phyloP scores from a whole-genome alignment of 2,888 invertebrate species.

The Papilio protenor region DNA sequence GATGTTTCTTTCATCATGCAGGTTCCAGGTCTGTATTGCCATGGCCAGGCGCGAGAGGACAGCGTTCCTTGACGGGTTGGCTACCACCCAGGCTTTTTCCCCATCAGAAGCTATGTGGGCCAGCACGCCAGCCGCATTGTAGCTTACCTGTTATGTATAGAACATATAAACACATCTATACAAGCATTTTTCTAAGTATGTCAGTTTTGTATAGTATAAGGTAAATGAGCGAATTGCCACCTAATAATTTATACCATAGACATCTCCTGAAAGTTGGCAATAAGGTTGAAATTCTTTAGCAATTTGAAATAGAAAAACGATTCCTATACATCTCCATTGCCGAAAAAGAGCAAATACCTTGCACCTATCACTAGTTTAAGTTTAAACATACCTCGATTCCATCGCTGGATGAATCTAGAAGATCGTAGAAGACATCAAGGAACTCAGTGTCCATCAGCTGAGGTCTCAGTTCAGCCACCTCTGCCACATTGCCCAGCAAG shows the following conservation, averaged over 20 bases:
- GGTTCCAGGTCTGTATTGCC: slow-evolving; percentile 95
- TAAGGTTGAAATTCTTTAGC: not conserved
- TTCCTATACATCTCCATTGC: not conserved
- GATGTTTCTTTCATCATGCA: slow-evolving; percentile 94
- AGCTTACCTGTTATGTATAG: slow-evolving; percentile 87
- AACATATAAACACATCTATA: not conserved
- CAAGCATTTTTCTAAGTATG: not conserved
- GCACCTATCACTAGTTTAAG: slow-evolving; percentile 1
- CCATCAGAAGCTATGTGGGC: slow-evolving; percentile 98
- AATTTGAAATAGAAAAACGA: not conserved
- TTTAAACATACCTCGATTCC: slow-evolving; percentile 92
- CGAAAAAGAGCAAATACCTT: not conserved
- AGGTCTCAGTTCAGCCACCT: slow-evolving; percentile 92
- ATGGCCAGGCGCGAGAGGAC: slow-evolving; percentile 90
- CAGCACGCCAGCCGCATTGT: slow-evolving; percentile 97
- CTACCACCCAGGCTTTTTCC: slow-evolving; percentile 90
- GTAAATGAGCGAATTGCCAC: not conserved
- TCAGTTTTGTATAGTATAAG: not conserved
- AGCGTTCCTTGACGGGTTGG: slow-evolving; percentile 87
- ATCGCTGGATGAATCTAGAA: slow-evolving; percentile 93
- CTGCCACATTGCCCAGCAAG: slow-evolving; percentile 97
- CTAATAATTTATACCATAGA: not conserved
- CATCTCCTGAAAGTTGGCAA: not conserved
- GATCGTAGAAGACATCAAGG: slow-evolving; percentile 92
- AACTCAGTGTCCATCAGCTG: slow-evolving; percentile 94